Base-by-base conservation (phyloP, 2,888 invertebrate species). In the Mechanitis mazaeus region DNA sequence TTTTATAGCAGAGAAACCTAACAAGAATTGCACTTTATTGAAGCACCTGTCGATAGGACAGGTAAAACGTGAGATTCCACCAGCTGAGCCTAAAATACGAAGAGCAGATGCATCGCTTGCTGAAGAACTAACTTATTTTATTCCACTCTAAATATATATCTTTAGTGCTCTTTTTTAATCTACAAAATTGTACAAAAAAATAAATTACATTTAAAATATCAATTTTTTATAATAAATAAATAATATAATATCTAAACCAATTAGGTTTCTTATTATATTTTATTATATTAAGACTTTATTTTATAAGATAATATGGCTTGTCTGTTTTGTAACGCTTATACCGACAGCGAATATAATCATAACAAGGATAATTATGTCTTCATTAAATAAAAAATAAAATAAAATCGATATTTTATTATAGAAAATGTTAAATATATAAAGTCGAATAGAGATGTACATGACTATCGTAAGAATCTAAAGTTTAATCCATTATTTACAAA, bases 401-500 rank as follows among this genome's bases (percentile, higher is more conserved):
- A 28, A 31, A 50, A 31, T 50, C 11, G 6, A 31, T 2, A 50
- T 28, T 50, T 50, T 50, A 50, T 50, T 50, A 50, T 31, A 50
- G 50, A 50, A 50, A 50, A 50, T 50, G 31, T 50, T 50, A 31
- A 31, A 31, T 50, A 50, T 31, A 31, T 7, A 31, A 50, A 50
- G 3, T 28, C 31, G 28, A 50, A 31, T 28, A 50, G 31, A 31
- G 9, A 50, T 31, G 50, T 50, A 50, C 9, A 50, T n/a, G 50
- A 7, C 50, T 50, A 50, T 42, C 42, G 9, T 31, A 50, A 47
- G 46, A 20, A 64, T 66, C 72, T 68, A 74, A 74, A 74, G 73
- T 75, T 68, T 73, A 71, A 69, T 64, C 68, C 65, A 68, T 65
- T 68, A 83, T 77, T 81, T 80, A 79, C 83, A 83, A 82, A 77